Evolutionary conservation across 2,888 invertebrate species (phyloP), one percentile per base, ranked within the genome.

Genomic region (Phrixothrix hirtus): DNA sequence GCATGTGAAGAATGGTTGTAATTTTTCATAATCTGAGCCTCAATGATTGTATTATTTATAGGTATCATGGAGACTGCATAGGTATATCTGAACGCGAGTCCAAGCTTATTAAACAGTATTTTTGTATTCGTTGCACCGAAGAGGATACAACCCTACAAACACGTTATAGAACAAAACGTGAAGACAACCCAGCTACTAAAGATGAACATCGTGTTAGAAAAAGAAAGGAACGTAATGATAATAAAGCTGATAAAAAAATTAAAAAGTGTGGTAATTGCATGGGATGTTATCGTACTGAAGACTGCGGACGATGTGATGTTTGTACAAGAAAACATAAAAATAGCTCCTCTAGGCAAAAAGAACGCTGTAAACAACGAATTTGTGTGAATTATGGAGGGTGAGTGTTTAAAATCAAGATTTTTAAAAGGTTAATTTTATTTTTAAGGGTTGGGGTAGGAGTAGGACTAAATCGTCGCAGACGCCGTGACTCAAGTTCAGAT

Each of bases 1-100:
- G 85, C 91, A 9, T 98, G 98, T 72, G 95, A 97, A 74, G 96
- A 97, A 76, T 98, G 98, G 97, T n/a, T n/a, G n/a, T n/a, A n/a
- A n/a, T n/a, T n/a, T n/a, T n/a, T n/a, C n/a, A n/a, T n/a, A n/a
- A n/a, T n/a, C n/a, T n/a, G n/a, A n/a, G n/a, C n/a, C n/a, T n/a
- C n/a, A n/a, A n/a, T n/a, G n/a, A n/a, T n/a, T n/a, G n/a, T n/a
- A n/a, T n/a, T n/a, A n/a, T n/a, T n/a, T n/a, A n/a, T n/a, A n/a
- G n/a, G n/a, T 98, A 95, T 71, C 98, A 98, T 70, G 97, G 97
- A 1, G 95, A 96, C 70, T 98, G 97, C 73, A 95, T 98, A 59
- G 92, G 91, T 63, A 92, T 97, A 60, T 95, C 94, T 0, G 92
- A 95, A 72, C 85, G 89, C 62, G 94, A 95, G 71, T 92, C 97